Evolutionary conservation across 1,140 invertebrate species (phyloP).

Genomic region (Saxidomus purpurata): DNA sequence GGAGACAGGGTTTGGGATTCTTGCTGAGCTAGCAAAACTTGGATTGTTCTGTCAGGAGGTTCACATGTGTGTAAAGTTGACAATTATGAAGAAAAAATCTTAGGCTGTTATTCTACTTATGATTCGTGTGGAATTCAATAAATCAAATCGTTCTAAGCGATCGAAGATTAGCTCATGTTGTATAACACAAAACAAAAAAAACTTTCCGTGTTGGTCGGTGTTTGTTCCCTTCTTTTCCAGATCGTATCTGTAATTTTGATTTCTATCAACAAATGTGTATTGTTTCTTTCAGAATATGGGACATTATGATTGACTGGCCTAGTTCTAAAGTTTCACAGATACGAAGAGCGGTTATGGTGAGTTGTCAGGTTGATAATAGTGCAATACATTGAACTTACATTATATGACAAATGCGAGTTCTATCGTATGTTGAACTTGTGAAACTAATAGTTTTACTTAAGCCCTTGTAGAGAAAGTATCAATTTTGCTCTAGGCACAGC

Average conservation of each 20-base stretch:
- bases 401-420: not conserved
- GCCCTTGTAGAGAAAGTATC: no score
- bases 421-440: no score
- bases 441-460: no score
- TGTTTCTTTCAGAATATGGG: not conserved
- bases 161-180: not conserved
- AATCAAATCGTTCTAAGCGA: not conserved
- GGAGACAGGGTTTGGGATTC: no score
- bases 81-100: no score
- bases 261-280: constrained; percentile 6
- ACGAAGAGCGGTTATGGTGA: not conserved
- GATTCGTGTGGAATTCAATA: not conserved
- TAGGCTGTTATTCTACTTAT: not conserved
- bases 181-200: not conserved
- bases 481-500: no score
- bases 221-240: not conserved
- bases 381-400: not conserved
- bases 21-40: no score
- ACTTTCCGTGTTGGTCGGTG: not conserved
- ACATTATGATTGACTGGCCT: not conserved
- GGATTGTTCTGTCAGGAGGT: no score
- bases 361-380: not conserved
- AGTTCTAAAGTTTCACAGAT: not conserved
- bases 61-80: no score
- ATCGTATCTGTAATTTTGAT: not conserved